Evolutionary conservation across 2,113 vertebrate species (phyloP).

Genomic region (Periophthalmus modestus): DNA sequence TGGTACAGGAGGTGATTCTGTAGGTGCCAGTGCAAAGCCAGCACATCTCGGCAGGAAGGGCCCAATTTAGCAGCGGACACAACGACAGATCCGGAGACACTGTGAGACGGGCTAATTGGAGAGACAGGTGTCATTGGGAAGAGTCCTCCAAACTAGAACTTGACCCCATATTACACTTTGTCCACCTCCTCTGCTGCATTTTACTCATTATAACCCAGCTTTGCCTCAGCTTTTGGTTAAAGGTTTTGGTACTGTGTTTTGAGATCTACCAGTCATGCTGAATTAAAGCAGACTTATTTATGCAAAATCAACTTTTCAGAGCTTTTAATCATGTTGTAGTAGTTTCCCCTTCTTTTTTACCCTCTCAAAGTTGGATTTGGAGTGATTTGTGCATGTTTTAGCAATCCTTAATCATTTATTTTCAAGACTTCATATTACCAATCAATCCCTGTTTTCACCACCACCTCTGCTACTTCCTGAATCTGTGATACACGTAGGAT

Average conservation of each 20-base stretch:
- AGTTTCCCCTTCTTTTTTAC: too few relatives aligned
- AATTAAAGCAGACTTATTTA: too few relatives aligned
- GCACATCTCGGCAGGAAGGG: conserved; percentile 7
- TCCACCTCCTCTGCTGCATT: background rate
- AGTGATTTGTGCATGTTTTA: too few relatives aligned
- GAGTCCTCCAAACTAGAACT: conserved; percentile 16
- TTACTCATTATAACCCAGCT: conserved; percentile 20
- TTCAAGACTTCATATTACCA: too few relatives aligned
- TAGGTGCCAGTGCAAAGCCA: background rate
- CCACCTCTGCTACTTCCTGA: too few relatives aligned
- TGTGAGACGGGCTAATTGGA: conserved; percentile 33
- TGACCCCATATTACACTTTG: conserved; percentile 21
- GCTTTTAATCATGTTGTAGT: too few relatives aligned
- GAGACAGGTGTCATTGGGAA: conserved; percentile 19
- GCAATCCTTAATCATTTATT: too few relatives aligned
- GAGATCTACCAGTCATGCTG: background rate
- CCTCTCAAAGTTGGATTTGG: too few relatives aligned
- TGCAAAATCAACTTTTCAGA: too few relatives aligned
- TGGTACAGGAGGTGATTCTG: conserved; percentile 8
- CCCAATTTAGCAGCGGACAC: conserved; percentile 9
- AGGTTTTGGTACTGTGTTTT: background rate
- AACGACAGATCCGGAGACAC: background rate
- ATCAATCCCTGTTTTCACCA: too few relatives aligned
- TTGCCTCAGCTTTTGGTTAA: background rate
- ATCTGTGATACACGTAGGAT: too few relatives aligned